Evolutionary conservation across 2,797 vertebrate genomes (phyloP).

Genomic region (Fistularia commersonii): DNA sequence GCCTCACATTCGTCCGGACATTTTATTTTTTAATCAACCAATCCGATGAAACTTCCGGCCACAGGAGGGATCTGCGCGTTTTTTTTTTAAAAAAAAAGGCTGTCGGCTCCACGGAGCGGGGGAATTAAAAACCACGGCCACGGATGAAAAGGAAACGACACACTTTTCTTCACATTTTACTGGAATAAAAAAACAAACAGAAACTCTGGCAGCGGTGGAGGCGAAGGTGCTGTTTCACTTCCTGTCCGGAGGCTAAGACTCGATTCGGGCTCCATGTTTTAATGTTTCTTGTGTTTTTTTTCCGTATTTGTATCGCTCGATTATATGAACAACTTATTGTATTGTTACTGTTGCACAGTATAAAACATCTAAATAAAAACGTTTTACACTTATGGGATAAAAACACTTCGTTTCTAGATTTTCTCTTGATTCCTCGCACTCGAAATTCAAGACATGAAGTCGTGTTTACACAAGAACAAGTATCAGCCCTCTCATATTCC

Average conservation of each 20-base stretch:
- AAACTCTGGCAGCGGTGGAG: slow-evolving; percentile 51
- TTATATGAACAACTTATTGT: slow-evolving; percentile 81
- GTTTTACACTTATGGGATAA: slow-evolving; percentile 75
- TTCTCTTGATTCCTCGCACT: no score
- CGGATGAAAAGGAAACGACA: no score
- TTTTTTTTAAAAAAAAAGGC: slow-evolving; percentile 1
- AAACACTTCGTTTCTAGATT: background rate
- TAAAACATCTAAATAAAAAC: slow-evolving; percentile 84
- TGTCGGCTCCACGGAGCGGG: slow-evolving; percentile 22
- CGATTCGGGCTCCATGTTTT: slow-evolving; percentile 60
- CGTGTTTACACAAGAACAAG: no score
- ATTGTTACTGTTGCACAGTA: slow-evolving; percentile 87
- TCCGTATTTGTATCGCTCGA: slow-evolving; percentile 77
- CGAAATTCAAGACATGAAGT: no score
- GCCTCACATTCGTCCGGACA: slow-evolving; percentile 11
- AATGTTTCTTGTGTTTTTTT: slow-evolving; percentile 72
- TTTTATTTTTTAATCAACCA: slow-evolving; percentile 1
- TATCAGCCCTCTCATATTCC: no score
- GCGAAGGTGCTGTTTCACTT: slow-evolving; percentile 54
- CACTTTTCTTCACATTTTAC: slow-evolving; percentile 53
- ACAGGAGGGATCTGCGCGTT: no score
- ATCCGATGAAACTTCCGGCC: slow-evolving; percentile 1
- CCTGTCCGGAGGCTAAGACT: slow-evolving; percentile 42
- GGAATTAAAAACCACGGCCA: slow-evolving; percentile 6
- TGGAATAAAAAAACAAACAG: slow-evolving; percentile 24